Evolutionary conservation across 2,888 invertebrate genomes (phyloP), one percentile per base, ranked within the genome.

Genomic region (Netelia inedita): DNA sequence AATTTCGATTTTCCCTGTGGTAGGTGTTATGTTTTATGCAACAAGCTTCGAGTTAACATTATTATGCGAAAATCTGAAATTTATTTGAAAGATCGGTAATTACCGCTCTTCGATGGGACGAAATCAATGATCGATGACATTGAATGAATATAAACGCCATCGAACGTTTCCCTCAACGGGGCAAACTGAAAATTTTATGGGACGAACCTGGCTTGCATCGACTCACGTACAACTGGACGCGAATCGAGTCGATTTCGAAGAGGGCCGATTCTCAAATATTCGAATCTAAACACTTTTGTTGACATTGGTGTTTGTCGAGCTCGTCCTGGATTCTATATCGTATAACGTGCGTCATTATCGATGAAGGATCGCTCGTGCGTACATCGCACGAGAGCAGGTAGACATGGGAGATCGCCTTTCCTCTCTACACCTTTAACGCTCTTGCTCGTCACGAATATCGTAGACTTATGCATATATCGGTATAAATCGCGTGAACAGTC

Each of bases 341-440:
- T 46, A 46, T 46, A 46, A 46, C 46, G 46, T 46, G 46, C 46
- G 46, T 46, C 46, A 14, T 46, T 46, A 71, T 55, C 28, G 69
- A 71, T 21, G 14, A 55, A 6, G 9, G 55, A 55, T 16, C 28
- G 35, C 55, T 71, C 69, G 3, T 10, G 23, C 1, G n/a, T 50
- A 46, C 46, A 50, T 55, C 53, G 19, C 50, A n/a, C 71, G 43
- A 63, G 53, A 68, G 43, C 82, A 73, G 82, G 78, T 78, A 78
- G 68, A 28, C 5, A 53, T 23, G 57, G 68, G 59, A 35, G 16
- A 50, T 63, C 74, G 72, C 41, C 53, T 74, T 79, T 83, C 83
- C 83, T 79, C 74, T 83, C 74, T 69, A 79, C 59, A 63, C 71
- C 71, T 71, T 63, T 35, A 21, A 21, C 19, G 63, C 50, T 68